phyloP scores from a whole-genome alignment of 1,140 invertebrate species.

The Elymnias hypermnestra region DNA sequence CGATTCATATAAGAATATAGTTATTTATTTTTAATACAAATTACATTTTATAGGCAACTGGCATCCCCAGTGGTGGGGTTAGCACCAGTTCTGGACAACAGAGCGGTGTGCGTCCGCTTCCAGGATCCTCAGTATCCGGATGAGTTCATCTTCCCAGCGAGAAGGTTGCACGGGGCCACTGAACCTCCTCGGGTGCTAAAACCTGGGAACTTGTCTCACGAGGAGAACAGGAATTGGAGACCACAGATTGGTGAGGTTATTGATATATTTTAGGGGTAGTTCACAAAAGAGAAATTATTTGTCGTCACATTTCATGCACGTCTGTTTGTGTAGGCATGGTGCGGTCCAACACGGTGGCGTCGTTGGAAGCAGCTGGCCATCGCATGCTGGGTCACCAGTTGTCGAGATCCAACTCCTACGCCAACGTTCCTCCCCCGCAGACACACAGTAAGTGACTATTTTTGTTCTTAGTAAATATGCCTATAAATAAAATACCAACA shows the following conservation, averaged over 20 bases:
- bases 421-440: slow-evolving; percentile 42
- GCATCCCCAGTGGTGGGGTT: slow-evolving; percentile 84
- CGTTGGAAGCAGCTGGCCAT: slow-evolving; percentile 81
- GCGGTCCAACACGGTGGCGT: slow-evolving; percentile 78
- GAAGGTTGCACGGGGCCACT: slow-evolving; percentile 80
- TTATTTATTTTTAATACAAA: no score
- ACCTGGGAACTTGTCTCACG: slow-evolving; percentile 84
- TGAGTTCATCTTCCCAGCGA: slow-evolving; percentile 88
- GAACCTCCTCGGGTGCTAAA: slow-evolving; percentile 88
- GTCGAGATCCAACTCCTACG: slow-evolving; percentile 35
- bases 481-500: no score
- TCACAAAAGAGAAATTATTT: no score
- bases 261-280: no score
- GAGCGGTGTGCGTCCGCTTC: slow-evolving; percentile 83
- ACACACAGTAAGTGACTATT: slow-evolving; percentile 30
- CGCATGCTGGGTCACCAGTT: slow-evolving; percentile 79
- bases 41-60: slow-evolving; percentile 67
- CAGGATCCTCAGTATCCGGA: slow-evolving; percentile 87
- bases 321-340: slow-evolving; percentile 75
- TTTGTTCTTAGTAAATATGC: no score
- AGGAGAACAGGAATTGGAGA: slow-evolving; percentile 82
- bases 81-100: slow-evolving; percentile 77
- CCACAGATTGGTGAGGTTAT: slow-evolving; percentile 82
- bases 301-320: not conserved
- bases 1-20: no score